These are phyloP conservation scores for Alces alces DNA, from an alignment of 2,113 vertebrate species.

Conservation along the genomic window DNA sequence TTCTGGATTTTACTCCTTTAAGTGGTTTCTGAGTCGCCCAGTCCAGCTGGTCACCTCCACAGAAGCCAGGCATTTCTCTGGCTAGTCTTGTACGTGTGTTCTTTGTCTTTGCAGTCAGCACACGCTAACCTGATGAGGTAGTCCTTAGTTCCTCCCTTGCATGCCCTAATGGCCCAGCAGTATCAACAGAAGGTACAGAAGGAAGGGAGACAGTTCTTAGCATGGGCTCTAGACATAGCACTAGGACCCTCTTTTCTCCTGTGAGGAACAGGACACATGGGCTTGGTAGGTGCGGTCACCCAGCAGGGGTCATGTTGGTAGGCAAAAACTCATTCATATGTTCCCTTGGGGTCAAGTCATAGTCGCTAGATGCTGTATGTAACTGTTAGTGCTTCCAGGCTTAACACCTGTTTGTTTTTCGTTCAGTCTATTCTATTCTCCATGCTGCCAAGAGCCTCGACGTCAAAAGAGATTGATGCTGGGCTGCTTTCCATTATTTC, in stretches of 20 bases:
- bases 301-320: not conserved
- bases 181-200: not conserved
- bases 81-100: not conserved
- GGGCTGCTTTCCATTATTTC: conserved; percentile 97
- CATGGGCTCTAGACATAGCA: not conserved
- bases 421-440: conserved; percentile 96
- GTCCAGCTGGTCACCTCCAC: not conserved
- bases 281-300: not conserved
- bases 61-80: not conserved
- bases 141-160: not conserved
- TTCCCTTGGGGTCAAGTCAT: not conserved
- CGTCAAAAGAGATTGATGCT: conserved; percentile 97
- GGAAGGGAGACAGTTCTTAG: conserved; percentile 2
- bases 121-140: not conserved
- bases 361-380: not conserved
- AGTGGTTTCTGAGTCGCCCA: not conserved
- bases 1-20: not conserved
- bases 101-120: not conserved
- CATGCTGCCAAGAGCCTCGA: conserved; percentile 97
- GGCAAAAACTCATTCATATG: not conserved
- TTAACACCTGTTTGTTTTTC: conserved; percentile 56
- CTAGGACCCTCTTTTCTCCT: not conserved
- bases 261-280: not conserved
- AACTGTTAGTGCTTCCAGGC: not conserved
- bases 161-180: not conserved